Percentiles rank a stretch among this genome's conserved stretches.
Conservation (phyloP, 2,888 invertebrate species). For the Lycaena phlaeas region DNA sequence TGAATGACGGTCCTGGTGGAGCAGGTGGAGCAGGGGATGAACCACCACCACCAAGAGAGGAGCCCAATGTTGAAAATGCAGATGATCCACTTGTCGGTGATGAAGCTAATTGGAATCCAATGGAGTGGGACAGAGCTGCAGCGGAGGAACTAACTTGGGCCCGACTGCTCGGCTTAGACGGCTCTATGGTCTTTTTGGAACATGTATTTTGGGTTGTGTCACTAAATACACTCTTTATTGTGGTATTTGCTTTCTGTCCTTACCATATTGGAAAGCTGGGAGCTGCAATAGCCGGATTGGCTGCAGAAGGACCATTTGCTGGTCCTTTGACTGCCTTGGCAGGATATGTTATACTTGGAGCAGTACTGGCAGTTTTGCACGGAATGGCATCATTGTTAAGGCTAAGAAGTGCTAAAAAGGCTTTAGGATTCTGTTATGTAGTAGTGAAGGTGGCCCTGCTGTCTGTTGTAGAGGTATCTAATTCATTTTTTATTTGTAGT, state of each 20-base stretch:
- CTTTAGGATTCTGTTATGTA: conserved; percentile 94
- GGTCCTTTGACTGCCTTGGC: conserved; percentile 93
- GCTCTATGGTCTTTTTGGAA: conserved; percentile 96
- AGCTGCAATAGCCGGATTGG: conserved; percentile 73
- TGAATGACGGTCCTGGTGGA: conserved; percentile 46
- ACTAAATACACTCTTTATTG: conserved; percentile 95
- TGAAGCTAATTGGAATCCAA: conserved; percentile 96
- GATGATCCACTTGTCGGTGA: conserved; percentile 77
- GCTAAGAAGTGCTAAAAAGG: conserved; percentile 84
- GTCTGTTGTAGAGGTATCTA: conserved; percentile 92
- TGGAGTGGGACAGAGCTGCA: conserved; percentile 98
- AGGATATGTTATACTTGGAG: conserved; percentile 94
- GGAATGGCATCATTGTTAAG: conserved; percentile 85
- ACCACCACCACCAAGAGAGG: conserved; percentile 43
- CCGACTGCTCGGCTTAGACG: conserved; percentile 93
- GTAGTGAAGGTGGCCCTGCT: conserved; percentile 92
- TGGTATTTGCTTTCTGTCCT: conserved; percentile 97
- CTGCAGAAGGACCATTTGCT: conserved; percentile 86
- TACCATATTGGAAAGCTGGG: conserved; percentile 94
- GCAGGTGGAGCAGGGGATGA: conserved; percentile 47
- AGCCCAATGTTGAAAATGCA: conserved; percentile 46
- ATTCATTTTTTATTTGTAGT: too few relatives aligned
- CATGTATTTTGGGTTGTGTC: conserved; percentile 99
- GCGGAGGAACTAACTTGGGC: conserved; percentile 99
- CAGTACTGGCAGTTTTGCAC: conserved; percentile 86